Base-by-base conservation (phyloP, 1,140 invertebrate species). In the Brachionus rotundiformis region DNA sequence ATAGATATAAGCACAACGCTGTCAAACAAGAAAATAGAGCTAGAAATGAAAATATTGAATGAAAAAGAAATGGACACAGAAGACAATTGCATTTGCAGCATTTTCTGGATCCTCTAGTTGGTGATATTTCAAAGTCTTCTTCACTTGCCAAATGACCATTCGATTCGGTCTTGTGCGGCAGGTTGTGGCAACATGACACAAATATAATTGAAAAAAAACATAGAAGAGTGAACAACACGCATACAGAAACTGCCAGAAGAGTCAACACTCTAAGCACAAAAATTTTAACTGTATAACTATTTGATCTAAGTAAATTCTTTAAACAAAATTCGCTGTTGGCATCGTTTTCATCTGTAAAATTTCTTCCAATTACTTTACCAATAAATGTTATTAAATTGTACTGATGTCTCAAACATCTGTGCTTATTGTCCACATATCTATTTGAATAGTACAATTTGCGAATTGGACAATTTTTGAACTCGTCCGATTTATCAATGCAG, bases 31-130 rank as follows among this genome's bases (percentile, higher is more conserved):
- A 36, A 25, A 79, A 33, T 2, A 79, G 25, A 39, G 76, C 44
- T 23, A 79, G 25, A 33, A 79, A 63, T 36, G 47, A 79, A 33
- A 79, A 79, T 59, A 79, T 13, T 79, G 76, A 79, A 33, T 59
- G 54, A 27, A 79, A 79, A 25, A 79, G 44, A 79, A 79, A 79
- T 11, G 76, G 76, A 31, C 76, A 79, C 11, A 79, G 36, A 11
- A 79, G 47, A 63, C 76, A 79, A 63, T 79, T 54, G 47, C 76
- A 79, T 79, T 59, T 77, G 41, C 75, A 77, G 41, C 41, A 41
- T 44, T 44, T 73, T 39, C 23, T 54, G 0, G 44, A 33, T 11
- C 29, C 13, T 36, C 47, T 79, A 8, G n/a, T 31, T n/a, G 29
- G 49, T 13, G 47, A 54, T 54, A 39, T 41, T 39, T 79, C 76